phyloP scores from a whole-genome alignment of 1,140 invertebrate genomes.

The Macrobrachium nipponense region DNA sequence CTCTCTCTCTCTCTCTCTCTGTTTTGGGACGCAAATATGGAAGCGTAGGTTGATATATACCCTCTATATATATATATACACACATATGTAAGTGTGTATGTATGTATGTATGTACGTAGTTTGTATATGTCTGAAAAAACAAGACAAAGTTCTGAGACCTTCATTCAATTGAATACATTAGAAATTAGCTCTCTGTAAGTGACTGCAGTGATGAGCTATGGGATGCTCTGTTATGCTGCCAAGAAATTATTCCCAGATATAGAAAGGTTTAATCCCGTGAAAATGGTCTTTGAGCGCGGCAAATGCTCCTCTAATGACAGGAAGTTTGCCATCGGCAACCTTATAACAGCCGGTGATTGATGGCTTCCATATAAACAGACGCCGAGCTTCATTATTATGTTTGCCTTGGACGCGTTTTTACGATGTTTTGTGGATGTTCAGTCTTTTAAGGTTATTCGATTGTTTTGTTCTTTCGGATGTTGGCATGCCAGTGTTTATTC shows the following conservation, averaged over 20 bases:
- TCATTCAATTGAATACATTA: no score
- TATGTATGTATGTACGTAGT: background rate
- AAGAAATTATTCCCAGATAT: background rate
- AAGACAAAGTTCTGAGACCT: no score
- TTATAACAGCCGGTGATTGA: background rate
- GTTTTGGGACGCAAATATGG: background rate
- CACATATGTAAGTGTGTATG: background rate
- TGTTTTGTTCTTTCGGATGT: no score
- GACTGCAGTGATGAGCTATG: no score
- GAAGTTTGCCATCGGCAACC: constrained; percentile 39
- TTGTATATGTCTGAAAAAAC: background rate
- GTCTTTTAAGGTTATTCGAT: no score
- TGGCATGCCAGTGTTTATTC: no score
- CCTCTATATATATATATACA: constrained; percentile 6
- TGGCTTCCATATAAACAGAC: no score
- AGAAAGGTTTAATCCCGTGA: constrained; percentile 36
- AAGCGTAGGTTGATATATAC: background rate
- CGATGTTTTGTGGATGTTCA: no score
- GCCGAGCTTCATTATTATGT: no score
- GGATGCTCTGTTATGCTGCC: no score
- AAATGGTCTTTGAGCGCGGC: constrained; percentile 44
- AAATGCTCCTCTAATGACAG: constrained; percentile 35
- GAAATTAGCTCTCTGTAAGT: no score
- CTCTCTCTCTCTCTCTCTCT: background rate
- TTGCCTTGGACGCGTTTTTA: no score